phyloP scores from a whole-genome alignment of 2,113 vertebrate genomes.

The Bostrychus sinensis region DNA sequence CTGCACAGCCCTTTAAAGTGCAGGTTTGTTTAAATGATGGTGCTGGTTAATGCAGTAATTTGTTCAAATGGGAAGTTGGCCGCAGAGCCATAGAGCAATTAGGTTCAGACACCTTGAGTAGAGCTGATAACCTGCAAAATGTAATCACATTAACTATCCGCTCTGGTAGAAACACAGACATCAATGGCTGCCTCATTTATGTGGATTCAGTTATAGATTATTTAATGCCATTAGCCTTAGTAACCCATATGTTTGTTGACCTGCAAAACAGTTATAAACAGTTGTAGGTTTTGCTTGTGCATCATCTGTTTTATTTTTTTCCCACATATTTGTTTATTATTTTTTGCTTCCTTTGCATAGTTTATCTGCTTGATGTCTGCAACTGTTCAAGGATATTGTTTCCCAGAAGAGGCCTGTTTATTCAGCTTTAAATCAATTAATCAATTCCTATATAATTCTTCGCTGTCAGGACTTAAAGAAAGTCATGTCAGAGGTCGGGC shows the following conservation, averaged over 20 bases:
- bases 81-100: background rate
- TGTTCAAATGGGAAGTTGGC: background rate
- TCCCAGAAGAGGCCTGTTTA: slow-evolving; percentile 16
- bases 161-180: background rate
- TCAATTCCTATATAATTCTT: slow-evolving; percentile 46
- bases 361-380: background rate
- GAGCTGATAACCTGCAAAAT: slow-evolving; percentile 8
- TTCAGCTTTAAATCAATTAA: slow-evolving; percentile 27
- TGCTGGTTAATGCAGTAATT: background rate
- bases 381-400: slow-evolving; percentile 6
- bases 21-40: background rate
- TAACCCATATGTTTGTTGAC: too few relatives aligned
- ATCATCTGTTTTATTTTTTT: background rate
- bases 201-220: background rate
- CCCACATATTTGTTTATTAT: too few relatives aligned
- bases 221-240: background rate
- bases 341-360: background rate
- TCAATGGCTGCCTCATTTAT: background rate
- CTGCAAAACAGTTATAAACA: background rate
- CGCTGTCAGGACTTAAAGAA: slow-evolving; percentile 40
- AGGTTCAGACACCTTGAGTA: slow-evolving; percentile 1
- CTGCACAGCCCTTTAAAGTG: background rate
- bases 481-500: slow-evolving; percentile 3
- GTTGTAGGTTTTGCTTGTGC: too few relatives aligned
- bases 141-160: background rate